These are phyloP conservation scores for Cephus sareptanus DNA, from an alignment of 2,888 invertebrate genomes.

Conservation along the genomic window DNA sequence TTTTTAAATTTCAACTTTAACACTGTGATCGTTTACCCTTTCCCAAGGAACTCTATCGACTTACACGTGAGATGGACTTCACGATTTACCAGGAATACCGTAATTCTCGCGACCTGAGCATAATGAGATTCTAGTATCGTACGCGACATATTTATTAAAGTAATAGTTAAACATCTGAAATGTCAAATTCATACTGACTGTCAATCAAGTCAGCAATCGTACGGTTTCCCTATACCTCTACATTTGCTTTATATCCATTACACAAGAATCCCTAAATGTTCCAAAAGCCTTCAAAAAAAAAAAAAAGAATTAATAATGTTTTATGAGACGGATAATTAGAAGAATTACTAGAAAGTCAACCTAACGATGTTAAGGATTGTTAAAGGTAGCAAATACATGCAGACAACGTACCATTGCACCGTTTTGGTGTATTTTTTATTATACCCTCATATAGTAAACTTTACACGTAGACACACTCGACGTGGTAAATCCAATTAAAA, in stretches of 20 bases:
- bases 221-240: neutral
- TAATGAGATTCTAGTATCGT: neutral
- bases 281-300: too few species aligned
- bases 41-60: neutral
- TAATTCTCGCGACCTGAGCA: neutral
- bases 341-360: conserved; percentile 7
- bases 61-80: neutral
- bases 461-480: conserved; percentile 15
- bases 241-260: neutral
- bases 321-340: conserved; percentile 6
- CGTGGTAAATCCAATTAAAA: neutral
- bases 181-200: neutral
- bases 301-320: neutral
- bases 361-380: conserved; percentile 20
- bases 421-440: conserved; percentile 40
- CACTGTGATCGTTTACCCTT: conserved; percentile 35
- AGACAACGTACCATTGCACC: conserved; percentile 33
- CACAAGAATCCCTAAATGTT: neutral
- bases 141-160: neutral
- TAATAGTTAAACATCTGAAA: neutral
- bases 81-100: neutral
- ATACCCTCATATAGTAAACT: conserved; percentile 40
- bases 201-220: neutral
- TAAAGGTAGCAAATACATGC: conserved; percentile 27
- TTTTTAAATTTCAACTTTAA: conserved; percentile 31